Conservation (phyloP, 2,888 invertebrate genomes). For the Parnassius glacialis region DNA sequence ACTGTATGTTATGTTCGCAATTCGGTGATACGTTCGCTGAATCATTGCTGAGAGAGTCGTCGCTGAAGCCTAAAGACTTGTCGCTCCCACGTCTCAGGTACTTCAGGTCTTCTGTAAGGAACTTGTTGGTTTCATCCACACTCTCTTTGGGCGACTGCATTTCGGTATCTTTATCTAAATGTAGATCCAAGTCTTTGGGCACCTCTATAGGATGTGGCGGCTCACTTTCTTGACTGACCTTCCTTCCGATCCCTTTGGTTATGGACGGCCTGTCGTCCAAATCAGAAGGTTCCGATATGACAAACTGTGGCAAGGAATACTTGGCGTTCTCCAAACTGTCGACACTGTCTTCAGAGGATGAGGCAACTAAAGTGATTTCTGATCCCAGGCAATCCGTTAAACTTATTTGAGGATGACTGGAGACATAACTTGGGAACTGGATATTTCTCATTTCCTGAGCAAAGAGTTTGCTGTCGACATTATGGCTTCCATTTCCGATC, state of each 20-base stretch:
- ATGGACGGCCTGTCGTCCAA: slow-evolving; percentile 87
- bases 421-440: slow-evolving; percentile 47
- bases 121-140: slow-evolving; percentile 47
- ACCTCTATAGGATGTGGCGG: slow-evolving; percentile 39
- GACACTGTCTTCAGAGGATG: slow-evolving; percentile 87
- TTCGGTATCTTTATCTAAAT: slow-evolving; percentile 51
- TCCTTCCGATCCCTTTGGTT: slow-evolving; percentile 88
- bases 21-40: slow-evolving; percentile 79
- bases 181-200: slow-evolving; percentile 33
- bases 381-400: slow-evolving; percentile 95
- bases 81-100: slow-evolving; percentile 85
- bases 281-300: slow-evolving; percentile 87
- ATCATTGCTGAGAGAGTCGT: slow-evolving; percentile 87
- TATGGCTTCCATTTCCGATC: slow-evolving; percentile 77
- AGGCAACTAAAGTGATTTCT: slow-evolving; percentile 89
- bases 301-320: slow-evolving; percentile 81
- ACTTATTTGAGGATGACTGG: slow-evolving; percentile 91
- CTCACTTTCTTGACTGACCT: slow-evolving; percentile 85
- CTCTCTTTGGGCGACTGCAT: slow-evolving; percentile 65
- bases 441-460: slow-evolving; percentile 50
- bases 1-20: slow-evolving; percentile 72
- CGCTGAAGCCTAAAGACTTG: slow-evolving; percentile 85
- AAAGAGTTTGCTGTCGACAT: slow-evolving; percentile 37
- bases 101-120: slow-evolving; percentile 57
- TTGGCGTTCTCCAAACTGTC: slow-evolving; percentile 83